Evolutionary conservation across 2,797 vertebrate species (phyloP).

Genomic region (Acropternis orthonyx): DNA sequence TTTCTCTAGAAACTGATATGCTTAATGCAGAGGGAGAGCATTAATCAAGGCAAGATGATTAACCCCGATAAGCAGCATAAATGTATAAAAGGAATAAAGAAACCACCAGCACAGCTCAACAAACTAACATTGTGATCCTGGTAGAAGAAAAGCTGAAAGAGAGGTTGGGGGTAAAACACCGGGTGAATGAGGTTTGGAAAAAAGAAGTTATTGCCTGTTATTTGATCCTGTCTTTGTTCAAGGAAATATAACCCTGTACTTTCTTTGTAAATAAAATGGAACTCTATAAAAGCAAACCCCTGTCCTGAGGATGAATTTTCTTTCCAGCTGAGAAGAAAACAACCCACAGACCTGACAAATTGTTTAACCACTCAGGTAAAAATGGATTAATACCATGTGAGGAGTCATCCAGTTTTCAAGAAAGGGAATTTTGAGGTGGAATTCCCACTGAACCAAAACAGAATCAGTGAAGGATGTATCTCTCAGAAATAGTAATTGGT

Average conservation of each 20-base stretch:
- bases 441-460: conserved; percentile 48
- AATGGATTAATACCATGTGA: conserved; percentile 43
- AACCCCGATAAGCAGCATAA: conserved; percentile 41
- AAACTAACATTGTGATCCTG: conserved; percentile 20
- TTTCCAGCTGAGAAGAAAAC: conserved; percentile 50
- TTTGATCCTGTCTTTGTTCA: conserved; percentile 40
- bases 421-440: background rate
- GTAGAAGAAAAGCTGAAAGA: conserved; percentile 47
- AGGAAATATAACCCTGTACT: conserved; percentile 39
- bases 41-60: conserved; percentile 56
- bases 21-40: conserved; percentile 48
- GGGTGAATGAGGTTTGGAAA: background rate
- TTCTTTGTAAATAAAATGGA: conserved; percentile 57
- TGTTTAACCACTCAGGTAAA: conserved; percentile 57
- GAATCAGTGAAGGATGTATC: conserved; percentile 1
- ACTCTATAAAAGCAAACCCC: conserved; percentile 50
- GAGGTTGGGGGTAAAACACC: conserved; percentile 38
- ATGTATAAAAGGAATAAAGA: conserved; percentile 43
- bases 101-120: background rate
- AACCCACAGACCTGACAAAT: conserved; percentile 24
- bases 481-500: conserved; percentile 31
- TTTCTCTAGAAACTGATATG: conserved; percentile 58
- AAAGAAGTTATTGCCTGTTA: conserved; percentile 13
- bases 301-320: conserved; percentile 22
- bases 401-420: background rate